A percentile compares a stretch with the other conserved stretches of the same genome.
phyloP scores from a whole-genome alignment of 2,797 vertebrate genomes.

The Pelodytes ibericus region DNA sequence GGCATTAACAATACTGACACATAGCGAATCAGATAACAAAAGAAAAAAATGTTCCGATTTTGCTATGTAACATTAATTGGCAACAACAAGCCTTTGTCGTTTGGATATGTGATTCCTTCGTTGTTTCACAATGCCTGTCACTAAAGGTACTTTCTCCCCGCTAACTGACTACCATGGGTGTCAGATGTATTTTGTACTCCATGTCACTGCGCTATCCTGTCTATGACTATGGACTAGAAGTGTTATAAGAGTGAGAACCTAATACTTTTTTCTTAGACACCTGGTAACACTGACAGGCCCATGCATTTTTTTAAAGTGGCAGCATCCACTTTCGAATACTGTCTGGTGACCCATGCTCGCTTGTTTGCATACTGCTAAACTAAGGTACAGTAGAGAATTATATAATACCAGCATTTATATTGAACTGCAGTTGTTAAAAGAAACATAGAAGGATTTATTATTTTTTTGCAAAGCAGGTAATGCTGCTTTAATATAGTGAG shows the following conservation, averaged over 20 bases:
- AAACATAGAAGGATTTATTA: too few species aligned
- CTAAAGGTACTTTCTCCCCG: not conserved
- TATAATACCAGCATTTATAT: too few species aligned
- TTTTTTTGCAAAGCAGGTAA: too few species aligned
- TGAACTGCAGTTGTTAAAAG: too few species aligned
- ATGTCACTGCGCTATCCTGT: slow-evolving; percentile 11
- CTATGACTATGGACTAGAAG: not conserved
- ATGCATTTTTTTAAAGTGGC: slow-evolving; percentile 45
- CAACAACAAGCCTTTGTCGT: not conserved
- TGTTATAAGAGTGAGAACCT: slow-evolving; percentile 11
- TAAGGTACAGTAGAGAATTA: not conserved
- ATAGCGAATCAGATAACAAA: too few species aligned
- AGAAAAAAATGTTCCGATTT: too few species aligned
- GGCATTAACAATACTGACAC: too few species aligned
- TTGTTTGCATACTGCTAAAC: slow-evolving; percentile 1
- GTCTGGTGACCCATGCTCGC: slow-evolving; percentile 34
- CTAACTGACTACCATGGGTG: not conserved
- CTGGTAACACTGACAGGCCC: slow-evolving; percentile 13
- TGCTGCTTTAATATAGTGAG: too few species aligned
- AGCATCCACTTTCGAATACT: slow-evolving; percentile 29
- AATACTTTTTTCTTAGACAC: slow-evolving; percentile 1
- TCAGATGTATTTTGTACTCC: slow-evolving; percentile 6
- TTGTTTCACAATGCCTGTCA: not conserved
- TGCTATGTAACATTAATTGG: too few species aligned
- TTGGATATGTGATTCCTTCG: not conserved